phyloP scores from a whole-genome alignment of 2,113 vertebrate genomes.

The Strigops habroptila region DNA sequence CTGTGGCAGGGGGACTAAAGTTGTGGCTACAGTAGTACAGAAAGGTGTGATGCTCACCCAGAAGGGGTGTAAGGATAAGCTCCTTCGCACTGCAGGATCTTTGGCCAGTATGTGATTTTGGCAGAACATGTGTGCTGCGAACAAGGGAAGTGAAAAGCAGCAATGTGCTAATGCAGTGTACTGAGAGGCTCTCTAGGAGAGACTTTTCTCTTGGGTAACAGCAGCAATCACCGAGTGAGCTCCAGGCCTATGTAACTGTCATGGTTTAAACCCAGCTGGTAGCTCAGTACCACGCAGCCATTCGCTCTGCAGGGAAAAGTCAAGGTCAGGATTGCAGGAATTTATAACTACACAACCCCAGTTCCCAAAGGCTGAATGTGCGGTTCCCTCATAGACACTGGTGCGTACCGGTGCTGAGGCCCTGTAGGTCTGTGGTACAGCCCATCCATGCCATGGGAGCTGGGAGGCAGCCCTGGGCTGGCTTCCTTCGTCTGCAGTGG shows the following conservation, averaged over 20 bases:
- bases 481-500: background rate
- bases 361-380: background rate
- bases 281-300: background rate
- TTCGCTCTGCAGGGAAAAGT: background rate
- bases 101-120: background rate
- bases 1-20: background rate
- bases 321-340: background rate
- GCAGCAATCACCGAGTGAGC: background rate
- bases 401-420: background rate
- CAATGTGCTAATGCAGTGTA: background rate
- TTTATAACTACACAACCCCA: background rate
- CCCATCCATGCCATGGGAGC: fast-evolving
- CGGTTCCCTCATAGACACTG: background rate
- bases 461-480: background rate
- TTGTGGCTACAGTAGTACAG: background rate
- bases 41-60: fast-evolving
- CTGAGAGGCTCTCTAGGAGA: background rate
- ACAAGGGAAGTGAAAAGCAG: background rate
- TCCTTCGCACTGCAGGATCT: background rate
- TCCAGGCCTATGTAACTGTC: background rate
- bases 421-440: fast-evolving
- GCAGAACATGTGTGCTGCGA: background rate
- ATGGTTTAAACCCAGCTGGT: background rate
- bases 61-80: background rate
- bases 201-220: background rate